Conservation (phyloP, 2,888 invertebrate species). For the Prionchulus punctatus region DNA sequence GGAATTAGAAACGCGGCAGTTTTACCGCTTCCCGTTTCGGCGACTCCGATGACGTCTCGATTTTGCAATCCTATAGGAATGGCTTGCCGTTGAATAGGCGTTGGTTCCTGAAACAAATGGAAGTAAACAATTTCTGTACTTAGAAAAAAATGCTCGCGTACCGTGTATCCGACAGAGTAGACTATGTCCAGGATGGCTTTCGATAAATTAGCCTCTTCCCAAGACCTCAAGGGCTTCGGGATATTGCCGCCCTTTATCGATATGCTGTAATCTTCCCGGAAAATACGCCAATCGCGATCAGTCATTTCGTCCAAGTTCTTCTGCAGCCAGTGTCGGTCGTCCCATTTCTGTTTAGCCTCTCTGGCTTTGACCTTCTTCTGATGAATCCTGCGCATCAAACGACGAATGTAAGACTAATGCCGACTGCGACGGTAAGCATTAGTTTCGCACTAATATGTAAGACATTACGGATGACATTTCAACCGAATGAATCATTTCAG, state of each 20-base stretch:
- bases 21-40: slow-evolving; percentile 97
- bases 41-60: slow-evolving; percentile 86
- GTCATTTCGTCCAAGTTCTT: slow-evolving; percentile 87
- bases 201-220: slow-evolving; percentile 83
- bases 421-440: too few relatives aligned
- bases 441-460: too few relatives aligned
- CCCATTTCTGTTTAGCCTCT: slow-evolving; percentile 96
- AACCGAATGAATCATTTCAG: too few relatives aligned
- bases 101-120: slow-evolving; percentile 53
- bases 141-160: slow-evolving; percentile 13
- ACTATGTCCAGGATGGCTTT: slow-evolving; percentile 81
- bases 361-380: slow-evolving; percentile 78
- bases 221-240: slow-evolving; percentile 81
- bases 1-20: slow-evolving; percentile 95
- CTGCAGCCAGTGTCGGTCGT: slow-evolving; percentile 96
- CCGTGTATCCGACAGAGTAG: slow-evolving; percentile 75
- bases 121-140: background rate
- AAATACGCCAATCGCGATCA: slow-evolving; percentile 98
- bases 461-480: too few relatives aligned
- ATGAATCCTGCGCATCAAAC: slow-evolving; percentile 42
- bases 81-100: slow-evolving; percentile 96
- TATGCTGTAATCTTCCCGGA: slow-evolving; percentile 96
- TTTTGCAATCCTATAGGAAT: slow-evolving; percentile 77
- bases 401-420: too few relatives aligned
- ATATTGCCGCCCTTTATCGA: slow-evolving; percentile 92